phyloP scores from a whole-genome alignment of 2,888 invertebrate genomes.

The Yponomeuta sedellus region DNA sequence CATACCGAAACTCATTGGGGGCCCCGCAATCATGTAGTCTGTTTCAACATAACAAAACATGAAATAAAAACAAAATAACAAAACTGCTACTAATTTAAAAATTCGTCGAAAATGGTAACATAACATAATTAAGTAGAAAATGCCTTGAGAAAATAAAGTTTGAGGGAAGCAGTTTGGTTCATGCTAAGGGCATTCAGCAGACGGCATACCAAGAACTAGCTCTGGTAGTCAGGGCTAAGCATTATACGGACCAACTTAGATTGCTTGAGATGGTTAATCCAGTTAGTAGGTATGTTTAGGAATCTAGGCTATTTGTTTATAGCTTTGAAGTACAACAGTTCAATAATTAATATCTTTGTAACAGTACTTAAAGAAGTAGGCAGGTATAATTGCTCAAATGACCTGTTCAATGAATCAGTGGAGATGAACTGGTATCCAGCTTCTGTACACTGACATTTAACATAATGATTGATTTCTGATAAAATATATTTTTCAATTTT shows the following conservation, averaged over 20 bases:
- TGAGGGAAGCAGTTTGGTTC: slow-evolving; percentile 58
- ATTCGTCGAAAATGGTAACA: slow-evolving; percentile 26
- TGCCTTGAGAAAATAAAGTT: slow-evolving; percentile 31
- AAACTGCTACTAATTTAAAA: slow-evolving; percentile 40
- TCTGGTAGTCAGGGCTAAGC: slow-evolving; percentile 53
- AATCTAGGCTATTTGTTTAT: slow-evolving; percentile 24
- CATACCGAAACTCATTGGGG: slow-evolving; percentile 90
- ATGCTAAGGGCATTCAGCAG: slow-evolving; percentile 49
- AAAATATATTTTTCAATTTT: neutral
- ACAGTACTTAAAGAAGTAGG: no score
- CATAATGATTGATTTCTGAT: no score
- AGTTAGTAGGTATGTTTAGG: slow-evolving; percentile 68
- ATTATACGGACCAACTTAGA: slow-evolving; percentile 48
- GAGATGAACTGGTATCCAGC: no score
- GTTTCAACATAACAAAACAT: slow-evolving; percentile 82
- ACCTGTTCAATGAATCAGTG: no score
- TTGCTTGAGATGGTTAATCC: slow-evolving; percentile 36
- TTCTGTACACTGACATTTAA: no score
- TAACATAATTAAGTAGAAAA: slow-evolving; percentile 45
- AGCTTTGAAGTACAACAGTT: neutral
- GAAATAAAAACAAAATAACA: slow-evolving; percentile 80
- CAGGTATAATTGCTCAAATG: no score
- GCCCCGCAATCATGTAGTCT: slow-evolving; percentile 85
- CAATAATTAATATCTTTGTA: no score
- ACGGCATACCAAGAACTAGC: slow-evolving; percentile 50